Evolutionary conservation across 1,140 invertebrate species (phyloP).

Genomic region (Trachelipus rathkii): DNA sequence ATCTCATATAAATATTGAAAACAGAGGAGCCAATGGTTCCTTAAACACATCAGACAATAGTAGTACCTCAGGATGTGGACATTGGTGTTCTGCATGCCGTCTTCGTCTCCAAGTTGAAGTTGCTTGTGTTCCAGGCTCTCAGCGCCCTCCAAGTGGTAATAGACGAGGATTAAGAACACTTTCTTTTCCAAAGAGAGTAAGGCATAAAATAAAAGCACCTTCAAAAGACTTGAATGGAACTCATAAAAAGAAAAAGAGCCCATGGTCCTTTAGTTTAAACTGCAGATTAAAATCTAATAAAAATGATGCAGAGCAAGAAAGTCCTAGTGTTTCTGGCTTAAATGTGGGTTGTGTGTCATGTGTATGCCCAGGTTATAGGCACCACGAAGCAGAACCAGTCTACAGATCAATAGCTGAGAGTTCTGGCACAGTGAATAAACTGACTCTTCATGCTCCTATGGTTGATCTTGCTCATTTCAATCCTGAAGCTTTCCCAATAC

Average conservation of each 20-base stretch:
- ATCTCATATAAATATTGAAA: no score
- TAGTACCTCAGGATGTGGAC: constrained; percentile 29
- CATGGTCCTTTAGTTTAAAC: constrained; percentile 43
- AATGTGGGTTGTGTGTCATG: constrained; percentile 34
- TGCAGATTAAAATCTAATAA: constrained; percentile 34
- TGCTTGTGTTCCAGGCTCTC: constrained; percentile 30
- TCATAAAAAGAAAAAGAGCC: constrained; percentile 43
- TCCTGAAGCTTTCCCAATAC: constrained; percentile 59
- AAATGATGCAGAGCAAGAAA: constrained; percentile 29
- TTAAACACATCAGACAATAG: not conserved
- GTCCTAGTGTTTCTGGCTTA: not conserved
- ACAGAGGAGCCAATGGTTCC: no score
- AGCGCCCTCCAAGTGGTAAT: constrained; percentile 25
- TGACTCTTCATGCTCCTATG: constrained; percentile 49
- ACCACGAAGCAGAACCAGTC: constrained; percentile 30
- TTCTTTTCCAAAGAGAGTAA: constrained; percentile 33
- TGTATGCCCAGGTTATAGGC: constrained; percentile 32
- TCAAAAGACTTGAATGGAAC: constrained; percentile 26
- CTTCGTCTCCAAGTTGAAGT: constrained; percentile 39
- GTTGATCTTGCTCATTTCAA: constrained; percentile 60
- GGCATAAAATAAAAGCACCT: constrained; percentile 37
- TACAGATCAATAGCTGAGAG: constrained; percentile 26
- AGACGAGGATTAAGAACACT: constrained; percentile 32
- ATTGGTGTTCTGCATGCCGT: constrained; percentile 36
- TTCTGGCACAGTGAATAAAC: no score